phyloP scores from a whole-genome alignment of 2,888 invertebrate species.

The Argyra leucocephala region DNA sequence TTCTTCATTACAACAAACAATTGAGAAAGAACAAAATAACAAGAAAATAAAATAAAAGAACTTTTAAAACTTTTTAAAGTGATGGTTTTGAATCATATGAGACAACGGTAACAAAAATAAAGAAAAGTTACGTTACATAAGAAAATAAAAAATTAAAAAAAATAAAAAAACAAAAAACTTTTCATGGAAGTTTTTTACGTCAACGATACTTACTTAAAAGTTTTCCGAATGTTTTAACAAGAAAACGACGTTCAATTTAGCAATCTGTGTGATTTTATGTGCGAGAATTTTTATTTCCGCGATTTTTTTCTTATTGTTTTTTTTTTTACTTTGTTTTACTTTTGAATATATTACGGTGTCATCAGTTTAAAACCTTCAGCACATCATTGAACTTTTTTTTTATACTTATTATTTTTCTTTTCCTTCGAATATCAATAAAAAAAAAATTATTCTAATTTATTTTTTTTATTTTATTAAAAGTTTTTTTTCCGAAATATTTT shows the following conservation, averaged over 20 bases:
- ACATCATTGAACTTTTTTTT: too few relatives aligned
- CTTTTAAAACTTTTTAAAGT: neutral
- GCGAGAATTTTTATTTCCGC: neutral
- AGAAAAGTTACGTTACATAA: neutral
- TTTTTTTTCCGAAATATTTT: too few relatives aligned
- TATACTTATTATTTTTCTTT: too few relatives aligned
- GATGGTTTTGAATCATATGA: neutral
- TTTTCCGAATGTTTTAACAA: neutral
- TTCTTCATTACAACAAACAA: neutral
- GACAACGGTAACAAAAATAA: neutral
- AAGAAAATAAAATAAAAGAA: neutral
- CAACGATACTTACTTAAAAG: neutral
- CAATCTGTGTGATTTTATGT: neutral
- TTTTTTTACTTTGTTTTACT: neutral
- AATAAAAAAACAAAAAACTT: neutral
- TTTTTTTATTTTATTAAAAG: too few relatives aligned
- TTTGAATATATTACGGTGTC: neutral
- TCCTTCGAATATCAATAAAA: too few relatives aligned
- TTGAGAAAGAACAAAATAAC: neutral
- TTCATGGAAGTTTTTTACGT: neutral
- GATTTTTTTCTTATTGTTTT: neutral
- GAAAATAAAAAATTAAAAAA: neutral
- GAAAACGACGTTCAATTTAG: neutral
- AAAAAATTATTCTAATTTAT: too few relatives aligned
- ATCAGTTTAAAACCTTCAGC: neutral